A percentile compares a stretch with the other conserved stretches of the same genome.
Conservation (phyloP, 2,888 invertebrate species). For the Dione juno region DNA sequence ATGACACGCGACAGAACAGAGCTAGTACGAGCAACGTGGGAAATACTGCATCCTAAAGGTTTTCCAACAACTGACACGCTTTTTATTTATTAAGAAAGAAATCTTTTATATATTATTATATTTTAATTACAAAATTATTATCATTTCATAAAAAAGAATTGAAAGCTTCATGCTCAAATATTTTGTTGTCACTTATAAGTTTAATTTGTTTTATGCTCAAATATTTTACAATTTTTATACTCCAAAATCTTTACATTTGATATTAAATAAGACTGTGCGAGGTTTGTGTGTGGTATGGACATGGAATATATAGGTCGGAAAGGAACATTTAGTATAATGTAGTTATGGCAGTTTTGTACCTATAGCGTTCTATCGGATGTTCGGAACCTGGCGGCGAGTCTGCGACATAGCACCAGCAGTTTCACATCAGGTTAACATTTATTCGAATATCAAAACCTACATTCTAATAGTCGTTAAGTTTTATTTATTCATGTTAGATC, state of each 20-base stretch:
- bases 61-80: conserved; percentile 7
- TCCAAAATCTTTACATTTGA: conserved; percentile 35
- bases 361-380: conserved; percentile 10
- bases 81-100: conserved; percentile 23
- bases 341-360: conserved; percentile 22
- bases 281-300: conserved; percentile 53
- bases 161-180: conserved; percentile 45
- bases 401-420: conserved; percentile 51
- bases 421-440: conserved; percentile 52
- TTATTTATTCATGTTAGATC: conserved; percentile 54
- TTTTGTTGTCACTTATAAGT: conserved; percentile 22
- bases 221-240: conserved; percentile 30
- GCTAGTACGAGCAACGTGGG: conserved; percentile 2
- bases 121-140: background rate
- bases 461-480: conserved; percentile 58
- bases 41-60: background rate
- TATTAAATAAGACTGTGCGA: conserved; percentile 61
- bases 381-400: conserved; percentile 45
- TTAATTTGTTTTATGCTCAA: conserved; percentile 41
- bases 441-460: conserved; percentile 50
- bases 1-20: background rate
- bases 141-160: conserved; percentile 5
- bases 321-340: conserved; percentile 10
- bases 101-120: conserved; percentile 1
- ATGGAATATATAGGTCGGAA: conserved; percentile 27